Percentiles rank a stretch among this genome's conserved stretches.
These are phyloP conservation scores for Siderastrea siderea DNA, from an alignment of 92 coral and sea anemone species.

Conservation along the genomic window DNA sequence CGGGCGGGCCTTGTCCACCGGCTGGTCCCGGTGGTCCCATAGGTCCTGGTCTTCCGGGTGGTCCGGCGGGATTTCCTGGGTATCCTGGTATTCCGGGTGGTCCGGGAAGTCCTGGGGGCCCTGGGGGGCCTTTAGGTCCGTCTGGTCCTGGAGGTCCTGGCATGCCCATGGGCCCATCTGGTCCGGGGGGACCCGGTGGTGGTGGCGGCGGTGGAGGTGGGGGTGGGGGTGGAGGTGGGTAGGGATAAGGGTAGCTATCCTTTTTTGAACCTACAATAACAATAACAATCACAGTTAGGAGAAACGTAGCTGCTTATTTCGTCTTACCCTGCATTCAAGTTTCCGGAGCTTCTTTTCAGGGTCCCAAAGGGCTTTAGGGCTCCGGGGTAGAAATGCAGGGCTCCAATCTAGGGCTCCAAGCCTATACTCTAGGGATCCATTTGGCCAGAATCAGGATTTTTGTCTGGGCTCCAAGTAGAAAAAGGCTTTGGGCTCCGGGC, in stretches of 20 bases:
- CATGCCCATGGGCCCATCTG: constrained; percentile 96
- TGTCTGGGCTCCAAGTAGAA: too few species aligned
- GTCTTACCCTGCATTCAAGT: too few species aligned
- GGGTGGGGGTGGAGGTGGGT: constrained; percentile 81
- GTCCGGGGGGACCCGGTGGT: constrained; percentile 96
- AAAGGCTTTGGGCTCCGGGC: too few species aligned
- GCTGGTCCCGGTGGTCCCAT: constrained; percentile 98
- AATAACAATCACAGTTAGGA: not conserved
- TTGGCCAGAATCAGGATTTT: too few species aligned
- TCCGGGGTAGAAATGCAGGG: too few species aligned
- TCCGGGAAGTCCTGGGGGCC: constrained; percentile 97
- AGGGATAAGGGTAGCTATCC: constrained; percentile 36
- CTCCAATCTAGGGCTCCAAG: too few species aligned
- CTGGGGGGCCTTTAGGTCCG: constrained; percentile 99
- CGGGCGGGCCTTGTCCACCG: constrained; percentile 96
- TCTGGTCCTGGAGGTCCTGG: constrained; percentile 97
- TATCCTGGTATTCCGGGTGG: constrained; percentile 97
- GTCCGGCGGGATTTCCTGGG: constrained; percentile 98
- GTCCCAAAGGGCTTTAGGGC: too few species aligned
- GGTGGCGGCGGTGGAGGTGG: constrained; percentile 97
- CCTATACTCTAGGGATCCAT: too few species aligned
- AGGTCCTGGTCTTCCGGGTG: constrained; percentile 97
- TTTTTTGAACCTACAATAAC: constrained; percentile 30
- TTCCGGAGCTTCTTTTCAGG: too few species aligned
- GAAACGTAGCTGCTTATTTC: too few species aligned